These are phyloP conservation scores for Gnatocerus cornutus DNA, from an alignment of 2,888 invertebrate genomes.

Conservation along the genomic window DNA sequence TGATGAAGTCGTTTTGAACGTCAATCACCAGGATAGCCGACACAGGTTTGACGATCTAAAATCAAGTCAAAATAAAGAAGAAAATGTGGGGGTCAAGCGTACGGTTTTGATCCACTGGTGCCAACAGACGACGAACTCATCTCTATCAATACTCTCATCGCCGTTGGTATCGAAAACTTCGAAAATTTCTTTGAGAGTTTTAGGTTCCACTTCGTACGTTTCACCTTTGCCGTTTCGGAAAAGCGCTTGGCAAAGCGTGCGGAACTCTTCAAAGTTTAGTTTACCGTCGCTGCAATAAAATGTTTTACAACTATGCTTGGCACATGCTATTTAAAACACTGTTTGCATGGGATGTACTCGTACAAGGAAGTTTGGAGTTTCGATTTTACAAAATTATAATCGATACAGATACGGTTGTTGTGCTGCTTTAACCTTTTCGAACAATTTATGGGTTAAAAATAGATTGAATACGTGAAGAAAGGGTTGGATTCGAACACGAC, in stretches of 20 bases:
- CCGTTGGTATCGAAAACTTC: constrained; percentile 84
- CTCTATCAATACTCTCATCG: constrained; percentile 84
- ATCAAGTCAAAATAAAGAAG: constrained; percentile 1
- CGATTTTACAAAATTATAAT: constrained; percentile 41
- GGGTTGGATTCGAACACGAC: constrained; percentile 25
- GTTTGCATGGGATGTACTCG: constrained; percentile 16
- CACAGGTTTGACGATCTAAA: constrained; percentile 81
- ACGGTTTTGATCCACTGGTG: constrained; percentile 91
- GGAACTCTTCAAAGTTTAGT: constrained; percentile 83
- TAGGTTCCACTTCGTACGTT: constrained; percentile 83
- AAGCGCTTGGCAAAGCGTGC: constrained; percentile 85
- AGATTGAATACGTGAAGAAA: constrained; percentile 34
- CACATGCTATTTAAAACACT: constrained; percentile 6
- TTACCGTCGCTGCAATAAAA: constrained; percentile 77
- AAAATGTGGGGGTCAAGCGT: constrained; percentile 26
- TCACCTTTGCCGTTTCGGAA: constrained; percentile 89
- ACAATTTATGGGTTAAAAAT: constrained; percentile 44
- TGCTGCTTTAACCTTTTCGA: constrained; percentile 49
- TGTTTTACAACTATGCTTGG: constrained; percentile 10
- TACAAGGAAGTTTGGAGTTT: constrained; percentile 15
- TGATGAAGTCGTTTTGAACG: constrained; percentile 98
- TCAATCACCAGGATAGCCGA: constrained; percentile 94
- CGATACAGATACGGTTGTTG: constrained; percentile 46
- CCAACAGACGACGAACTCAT: constrained; percentile 90
- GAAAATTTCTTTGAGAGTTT: constrained; percentile 82